Percentiles rank a stretch among this genome's conserved stretches.
phyloP scores from a whole-genome alignment of 2,797 vertebrate genomes.

The Delichon dasypus region DNA sequence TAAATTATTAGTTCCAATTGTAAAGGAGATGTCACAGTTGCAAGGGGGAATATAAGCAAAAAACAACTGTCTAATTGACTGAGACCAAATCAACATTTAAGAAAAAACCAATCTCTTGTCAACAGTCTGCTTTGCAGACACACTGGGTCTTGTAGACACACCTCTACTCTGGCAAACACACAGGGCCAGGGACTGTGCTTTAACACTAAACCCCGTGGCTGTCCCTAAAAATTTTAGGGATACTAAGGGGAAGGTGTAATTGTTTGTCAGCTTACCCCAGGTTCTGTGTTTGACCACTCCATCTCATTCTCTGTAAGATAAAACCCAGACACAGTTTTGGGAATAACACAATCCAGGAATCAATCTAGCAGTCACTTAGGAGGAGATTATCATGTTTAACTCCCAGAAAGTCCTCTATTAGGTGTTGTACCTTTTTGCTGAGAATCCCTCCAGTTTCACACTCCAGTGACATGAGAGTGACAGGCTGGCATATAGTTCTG shows the following conservation, averaged over 20 bases:
- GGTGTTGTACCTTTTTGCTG: not conserved
- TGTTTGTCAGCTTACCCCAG: not conserved
- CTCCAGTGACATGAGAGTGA: not conserved
- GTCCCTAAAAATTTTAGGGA: not conserved
- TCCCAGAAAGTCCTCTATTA: not conserved
- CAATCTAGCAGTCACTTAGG: not conserved
- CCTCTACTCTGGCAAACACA: not conserved
- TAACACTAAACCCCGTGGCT: not conserved
- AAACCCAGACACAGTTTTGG: not conserved
- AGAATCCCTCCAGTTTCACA: not conserved
- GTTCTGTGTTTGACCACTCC: not conserved
- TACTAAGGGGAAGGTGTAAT: not conserved
- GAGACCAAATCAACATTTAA: not conserved
- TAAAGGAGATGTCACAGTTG: not conserved
- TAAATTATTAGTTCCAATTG: not conserved
- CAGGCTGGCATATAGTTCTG: not conserved
- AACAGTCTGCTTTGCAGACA: not conserved
- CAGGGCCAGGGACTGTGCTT: not conserved
- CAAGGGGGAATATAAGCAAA: not conserved
- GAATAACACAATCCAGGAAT: not conserved
- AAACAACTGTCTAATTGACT: not conserved
- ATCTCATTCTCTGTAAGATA: not conserved
- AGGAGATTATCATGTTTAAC: not conserved
- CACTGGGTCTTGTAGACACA: rapidly evolving
- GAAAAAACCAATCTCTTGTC: not conserved